Percentiles rank a stretch among this genome's conserved stretches.
Evolutionary conservation across 2,113 vertebrate genomes (phyloP).

Genomic region (Mobula hypostoma): DNA sequence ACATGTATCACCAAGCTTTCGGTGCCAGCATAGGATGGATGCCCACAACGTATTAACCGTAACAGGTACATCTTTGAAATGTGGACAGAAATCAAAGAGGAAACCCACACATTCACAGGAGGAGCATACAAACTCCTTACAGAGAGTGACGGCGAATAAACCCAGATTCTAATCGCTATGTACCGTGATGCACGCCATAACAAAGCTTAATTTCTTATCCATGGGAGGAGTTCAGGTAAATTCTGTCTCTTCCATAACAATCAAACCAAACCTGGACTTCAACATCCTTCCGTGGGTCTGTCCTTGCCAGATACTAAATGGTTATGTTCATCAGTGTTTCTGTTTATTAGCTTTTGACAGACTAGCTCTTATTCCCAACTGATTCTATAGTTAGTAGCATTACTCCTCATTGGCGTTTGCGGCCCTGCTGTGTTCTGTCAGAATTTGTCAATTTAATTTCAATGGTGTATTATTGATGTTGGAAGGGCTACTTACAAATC

Average conservation of each 20-base stretch:
- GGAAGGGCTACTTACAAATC: neutral
- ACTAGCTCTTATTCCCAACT: neutral
- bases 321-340: neutral
- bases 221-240: neutral
- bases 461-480: neutral
- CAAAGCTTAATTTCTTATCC: neutral
- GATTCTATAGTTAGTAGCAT: neutral
- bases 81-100: too few species aligned
- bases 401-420: neutral
- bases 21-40: too few species aligned
- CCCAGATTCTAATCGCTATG: too few species aligned
- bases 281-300: neutral
- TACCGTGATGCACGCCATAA: neutral
- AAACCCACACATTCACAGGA: too few species aligned
- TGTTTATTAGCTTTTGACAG: neutral
- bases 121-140: too few species aligned
- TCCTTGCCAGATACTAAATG: neutral
- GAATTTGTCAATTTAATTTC: neutral
- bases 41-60: too few species aligned
- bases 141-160: too few species aligned
- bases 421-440: neutral
- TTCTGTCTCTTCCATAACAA: neutral
- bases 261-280: neutral
- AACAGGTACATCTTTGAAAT: too few species aligned
- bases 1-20: too few species aligned